Evolutionary conservation across 1,140 invertebrate genomes (phyloP), one percentile per base, ranked within the genome.

Genomic region (Brachionus calyciflorus): DNA sequence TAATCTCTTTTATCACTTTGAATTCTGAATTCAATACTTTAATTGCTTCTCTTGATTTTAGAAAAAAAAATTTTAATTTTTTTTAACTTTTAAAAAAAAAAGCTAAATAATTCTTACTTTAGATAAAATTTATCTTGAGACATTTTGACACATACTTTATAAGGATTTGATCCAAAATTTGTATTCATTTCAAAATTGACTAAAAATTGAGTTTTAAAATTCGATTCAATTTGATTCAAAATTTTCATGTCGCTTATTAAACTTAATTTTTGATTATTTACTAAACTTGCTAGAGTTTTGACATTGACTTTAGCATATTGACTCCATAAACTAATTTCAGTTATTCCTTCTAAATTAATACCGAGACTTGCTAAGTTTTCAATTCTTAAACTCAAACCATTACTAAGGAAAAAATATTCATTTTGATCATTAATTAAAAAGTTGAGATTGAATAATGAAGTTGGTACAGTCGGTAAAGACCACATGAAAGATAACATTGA

Each of bases 351-450:
- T 1, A 65, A 24, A 44, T 65, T 28, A 12, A 65, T 44, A 21
- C 60, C 40, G 19, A 65, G 10, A 3, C 37, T 44, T 7, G 37
- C 60, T 2, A 65, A 14, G n/a, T 26, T 65, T 65, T 65, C 19
- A 1, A 65, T 41, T 24, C 40, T 10, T 4, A 65, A 7, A 19
- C 33, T 24, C 33, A 65, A 44, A 24, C 60, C 60, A 44, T 65
- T 65, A 19, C 37, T 12, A 21, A 65, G 44, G 24, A 65, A 44
- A 24, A 65, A n/a, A 41, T 44, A 65, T n/a, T 65, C 60, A 19
- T 44, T 65, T 65, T 65, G 60, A 44, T 65, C 60, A 65, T 44
- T 65, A 19, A 44, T 10, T n/a, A 65, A 44, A 41, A 65, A 44
- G 7, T 65, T 65, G 2, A 41, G 24, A 10, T 65, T 65, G n/a